These are phyloP conservation scores for Polylopha cassiicola DNA, from an alignment of 2,888 invertebrate genomes.

Conservation along the genomic window DNA sequence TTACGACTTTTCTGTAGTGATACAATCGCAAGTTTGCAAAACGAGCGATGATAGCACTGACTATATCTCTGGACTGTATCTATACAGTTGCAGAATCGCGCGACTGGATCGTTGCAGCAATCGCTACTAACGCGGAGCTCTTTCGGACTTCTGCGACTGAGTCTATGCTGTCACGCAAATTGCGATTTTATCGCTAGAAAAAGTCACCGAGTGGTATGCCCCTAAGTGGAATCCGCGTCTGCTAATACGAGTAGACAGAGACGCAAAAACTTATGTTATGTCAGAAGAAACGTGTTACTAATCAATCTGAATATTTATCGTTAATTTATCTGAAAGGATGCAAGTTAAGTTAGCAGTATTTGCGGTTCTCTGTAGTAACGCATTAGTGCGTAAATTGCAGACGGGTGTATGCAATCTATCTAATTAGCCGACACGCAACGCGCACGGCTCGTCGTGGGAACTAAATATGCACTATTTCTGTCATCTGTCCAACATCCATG, in stretches of 20 bases:
- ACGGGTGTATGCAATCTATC: conserved; percentile 58
- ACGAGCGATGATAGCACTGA: no score
- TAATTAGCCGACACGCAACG: conserved; percentile 55
- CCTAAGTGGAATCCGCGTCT: conserved; percentile 11
- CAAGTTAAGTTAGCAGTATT: conserved; percentile 49
- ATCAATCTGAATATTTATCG: conserved; percentile 17
- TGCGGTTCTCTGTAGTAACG: conserved; percentile 53
- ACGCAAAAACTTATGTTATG: conserved; percentile 13
- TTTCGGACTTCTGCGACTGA: no score
- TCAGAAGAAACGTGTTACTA: conserved; percentile 5
- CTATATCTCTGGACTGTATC: no score
- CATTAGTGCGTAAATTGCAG: conserved; percentile 65
- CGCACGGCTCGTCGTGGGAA: conserved; percentile 60
- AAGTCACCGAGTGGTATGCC: no score
- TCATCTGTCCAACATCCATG: conserved; percentile 40
- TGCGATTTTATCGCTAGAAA: no score
- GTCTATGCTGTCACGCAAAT: no score
- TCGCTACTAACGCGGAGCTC: no score
- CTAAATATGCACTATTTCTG: conserved; percentile 33
- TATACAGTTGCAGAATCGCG: no score
- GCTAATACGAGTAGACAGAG: conserved; percentile 6
- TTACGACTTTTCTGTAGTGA: no score
- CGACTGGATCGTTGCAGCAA: no score
- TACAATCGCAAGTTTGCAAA: no score
- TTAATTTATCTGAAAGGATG: conserved; percentile 21